These are phyloP conservation scores for Oedothorax gibbosus DNA, from an alignment of 1,140 invertebrate species.

Conservation along the genomic window DNA sequence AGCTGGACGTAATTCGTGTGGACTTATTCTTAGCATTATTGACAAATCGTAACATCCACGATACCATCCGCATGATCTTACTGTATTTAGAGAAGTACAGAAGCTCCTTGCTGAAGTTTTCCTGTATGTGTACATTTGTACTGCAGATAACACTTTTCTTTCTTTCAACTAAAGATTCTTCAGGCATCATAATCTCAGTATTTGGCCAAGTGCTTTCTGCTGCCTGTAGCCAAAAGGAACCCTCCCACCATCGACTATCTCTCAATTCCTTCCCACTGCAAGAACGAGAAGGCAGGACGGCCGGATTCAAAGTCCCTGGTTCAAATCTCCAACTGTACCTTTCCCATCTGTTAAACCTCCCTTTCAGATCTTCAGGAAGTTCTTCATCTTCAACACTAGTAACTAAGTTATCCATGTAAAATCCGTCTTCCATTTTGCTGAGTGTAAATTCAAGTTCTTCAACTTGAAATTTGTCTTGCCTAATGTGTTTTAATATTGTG, in stretches of 20 bases:
- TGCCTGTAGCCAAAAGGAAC: not conserved
- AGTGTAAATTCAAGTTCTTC: not conserved
- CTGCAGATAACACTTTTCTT: not conserved
- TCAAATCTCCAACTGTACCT: not conserved
- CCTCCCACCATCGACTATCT: not conserved
- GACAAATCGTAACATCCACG: not conserved
- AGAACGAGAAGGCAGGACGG: not conserved
- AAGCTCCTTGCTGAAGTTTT: not conserved
- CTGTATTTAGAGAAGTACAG: not conserved
- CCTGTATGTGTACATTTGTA: not conserved
- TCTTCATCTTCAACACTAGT: not conserved
- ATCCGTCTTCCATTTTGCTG: not conserved
- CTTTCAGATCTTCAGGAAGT: too few relatives aligned
- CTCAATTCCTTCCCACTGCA: not conserved
- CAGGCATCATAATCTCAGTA: not conserved
- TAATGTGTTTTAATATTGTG: not conserved
- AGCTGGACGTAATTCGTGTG: not conserved
- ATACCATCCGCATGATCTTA: not conserved
- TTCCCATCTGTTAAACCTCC: too few relatives aligned
- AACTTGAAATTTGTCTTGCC: not conserved
- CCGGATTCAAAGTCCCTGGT: not conserved
- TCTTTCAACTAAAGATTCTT: slow-evolving; percentile 7
- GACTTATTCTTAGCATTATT: not conserved
- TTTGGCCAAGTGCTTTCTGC: not conserved
- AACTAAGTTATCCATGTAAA: slow-evolving; percentile 2